Evolutionary conservation across 1,140 invertebrate genomes (phyloP).

Genomic region (Bombus difficillimus): DNA sequence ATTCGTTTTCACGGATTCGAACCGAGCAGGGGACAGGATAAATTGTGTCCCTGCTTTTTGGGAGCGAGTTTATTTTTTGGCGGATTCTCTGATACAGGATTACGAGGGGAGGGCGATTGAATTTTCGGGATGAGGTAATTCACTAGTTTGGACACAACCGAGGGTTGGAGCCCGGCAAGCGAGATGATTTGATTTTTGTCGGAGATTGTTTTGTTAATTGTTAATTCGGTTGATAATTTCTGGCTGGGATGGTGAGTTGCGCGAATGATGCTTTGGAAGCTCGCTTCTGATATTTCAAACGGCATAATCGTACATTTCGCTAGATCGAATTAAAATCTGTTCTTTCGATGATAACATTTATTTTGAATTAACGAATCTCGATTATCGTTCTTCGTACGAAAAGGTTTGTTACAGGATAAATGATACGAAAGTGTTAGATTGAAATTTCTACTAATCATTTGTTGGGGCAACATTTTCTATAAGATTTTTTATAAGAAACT

Average conservation of each 20-base stretch:
- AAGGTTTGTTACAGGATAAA: too few species aligned
- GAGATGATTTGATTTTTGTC: background rate
- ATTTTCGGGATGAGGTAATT: background rate
- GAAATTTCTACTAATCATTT: background rate
- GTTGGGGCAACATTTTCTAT: background rate
- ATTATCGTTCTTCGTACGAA: too few species aligned
- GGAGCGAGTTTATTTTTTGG: background rate
- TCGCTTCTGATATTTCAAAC: too few species aligned
- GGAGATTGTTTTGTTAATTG: background rate
- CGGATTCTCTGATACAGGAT: background rate
- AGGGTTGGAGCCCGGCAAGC: too few species aligned
- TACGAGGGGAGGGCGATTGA: background rate
- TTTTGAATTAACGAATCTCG: too few species aligned
- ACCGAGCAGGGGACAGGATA: background rate
- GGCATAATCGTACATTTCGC: too few species aligned
- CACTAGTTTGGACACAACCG: background rate
- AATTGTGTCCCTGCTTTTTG: conserved; percentile 20
- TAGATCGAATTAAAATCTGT: too few species aligned
- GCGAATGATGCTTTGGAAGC: too few species aligned
- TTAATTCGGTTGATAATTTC: background rate
- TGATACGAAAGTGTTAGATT: too few species aligned
- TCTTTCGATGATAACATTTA: too few species aligned
- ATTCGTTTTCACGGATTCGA: conserved; percentile 14
- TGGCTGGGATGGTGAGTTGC: too few species aligned
- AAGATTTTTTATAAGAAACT: background rate